Evolutionary conservation across 2,797 vertebrate species (phyloP).

Genomic region (Hemibagrus guttatus): DNA sequence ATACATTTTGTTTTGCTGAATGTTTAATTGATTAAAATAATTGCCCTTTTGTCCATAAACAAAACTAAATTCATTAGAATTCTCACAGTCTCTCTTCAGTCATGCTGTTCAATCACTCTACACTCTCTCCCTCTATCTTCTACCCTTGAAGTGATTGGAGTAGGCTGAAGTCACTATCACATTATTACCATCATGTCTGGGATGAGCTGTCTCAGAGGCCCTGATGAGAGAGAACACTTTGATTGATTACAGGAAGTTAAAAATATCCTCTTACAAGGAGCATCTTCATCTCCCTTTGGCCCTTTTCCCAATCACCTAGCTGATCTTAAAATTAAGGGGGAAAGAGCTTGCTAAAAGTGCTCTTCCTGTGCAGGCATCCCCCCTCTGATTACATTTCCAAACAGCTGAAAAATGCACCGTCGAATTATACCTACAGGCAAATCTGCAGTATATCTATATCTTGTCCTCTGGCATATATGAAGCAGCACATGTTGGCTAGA

Average conservation of each 20-base stretch:
- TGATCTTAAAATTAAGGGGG: constrained; percentile 17
- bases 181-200: constrained; percentile 51
- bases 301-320: constrained; percentile 4
- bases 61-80: neutral
- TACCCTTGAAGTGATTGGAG: constrained; percentile 53
- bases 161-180: constrained; percentile 16
- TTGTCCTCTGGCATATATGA: constrained; percentile 1
- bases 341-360: neutral
- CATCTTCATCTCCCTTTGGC: constrained; percentile 24
- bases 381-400: constrained; percentile 37
- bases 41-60: too few species aligned
- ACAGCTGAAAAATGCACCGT: constrained; percentile 20
- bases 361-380: neutral
- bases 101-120: neutral
- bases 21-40: neutral
- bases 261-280: constrained; percentile 60
- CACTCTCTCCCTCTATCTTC: neutral
- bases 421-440: neutral
- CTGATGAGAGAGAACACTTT: constrained; percentile 57
- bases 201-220: constrained; percentile 48
- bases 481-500: neutral
- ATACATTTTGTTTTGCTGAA: neutral
- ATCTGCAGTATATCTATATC: neutral
- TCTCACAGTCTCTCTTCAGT: neutral
- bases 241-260: constrained; percentile 67